Evolutionary conservation across 2,888 invertebrate genomes (phyloP).

Genomic region (Aspidapion aeneum): DNA sequence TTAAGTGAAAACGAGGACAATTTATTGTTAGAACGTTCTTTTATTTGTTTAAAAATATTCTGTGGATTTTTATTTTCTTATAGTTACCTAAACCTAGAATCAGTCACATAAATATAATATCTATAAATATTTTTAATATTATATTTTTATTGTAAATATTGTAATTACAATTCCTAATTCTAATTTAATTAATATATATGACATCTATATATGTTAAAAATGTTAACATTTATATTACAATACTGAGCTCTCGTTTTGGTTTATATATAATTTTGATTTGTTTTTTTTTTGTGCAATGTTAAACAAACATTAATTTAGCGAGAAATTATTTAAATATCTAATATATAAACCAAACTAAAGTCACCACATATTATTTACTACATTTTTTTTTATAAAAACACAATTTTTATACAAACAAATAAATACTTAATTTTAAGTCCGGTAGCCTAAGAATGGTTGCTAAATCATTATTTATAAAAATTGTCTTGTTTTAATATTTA

Average conservation of each 20-base stretch:
- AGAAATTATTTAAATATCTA: slow-evolving; percentile 5
- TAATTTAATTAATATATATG: slow-evolving; percentile 34
- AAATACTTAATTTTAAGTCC: not conserved
- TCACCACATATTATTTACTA: too few species aligned
- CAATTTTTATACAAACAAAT: not conserved
- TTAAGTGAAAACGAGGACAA: too few species aligned
- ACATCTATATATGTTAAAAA: slow-evolving; percentile 47
- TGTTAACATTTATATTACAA: slow-evolving; percentile 47
- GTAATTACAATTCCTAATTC: slow-evolving; percentile 28
- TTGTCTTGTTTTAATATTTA: not conserved
- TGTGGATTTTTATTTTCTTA: too few species aligned
- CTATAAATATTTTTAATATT: too few species aligned
- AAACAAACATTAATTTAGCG: slow-evolving; percentile 35
- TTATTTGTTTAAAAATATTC: slow-evolving; percentile 4
- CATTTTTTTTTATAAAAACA: too few species aligned
- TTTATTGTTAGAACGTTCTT: too few species aligned
- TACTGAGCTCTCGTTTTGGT: slow-evolving; percentile 25
- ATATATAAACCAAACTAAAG: too few species aligned
- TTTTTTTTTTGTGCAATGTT: slow-evolving; percentile 39
- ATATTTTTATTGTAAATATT: slow-evolving; percentile 17
- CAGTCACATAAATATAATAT: slow-evolving; percentile 38
- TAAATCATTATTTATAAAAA: not conserved
- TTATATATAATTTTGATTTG: too few species aligned
- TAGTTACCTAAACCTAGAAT: slow-evolving; percentile 37
- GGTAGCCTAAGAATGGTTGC: not conserved